These are phyloP conservation scores for Rhinopomastus cyanomelas DNA, from an alignment of 2,113 vertebrate species.

Conservation along the genomic window DNA sequence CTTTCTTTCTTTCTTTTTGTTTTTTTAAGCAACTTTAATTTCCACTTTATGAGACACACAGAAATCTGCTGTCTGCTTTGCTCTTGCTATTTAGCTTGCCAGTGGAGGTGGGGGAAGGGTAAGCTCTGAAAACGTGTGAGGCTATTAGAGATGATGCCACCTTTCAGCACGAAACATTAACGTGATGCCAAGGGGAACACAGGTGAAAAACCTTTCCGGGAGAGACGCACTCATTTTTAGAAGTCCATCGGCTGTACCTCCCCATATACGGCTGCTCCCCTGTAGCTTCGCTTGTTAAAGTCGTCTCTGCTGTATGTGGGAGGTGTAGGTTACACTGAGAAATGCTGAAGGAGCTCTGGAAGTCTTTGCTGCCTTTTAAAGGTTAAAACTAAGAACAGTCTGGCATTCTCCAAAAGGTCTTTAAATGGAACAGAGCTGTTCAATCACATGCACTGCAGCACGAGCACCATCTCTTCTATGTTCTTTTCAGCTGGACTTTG, in stretches of 20 bases:
- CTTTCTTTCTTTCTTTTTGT: neutral
- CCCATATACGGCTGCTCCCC: neutral
- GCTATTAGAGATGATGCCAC: neutral
- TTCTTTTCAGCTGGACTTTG: neutral
- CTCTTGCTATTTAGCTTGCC: neutral
- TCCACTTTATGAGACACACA: neutral
- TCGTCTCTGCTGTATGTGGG: constrained; percentile 30
- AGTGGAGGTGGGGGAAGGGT: neutral
- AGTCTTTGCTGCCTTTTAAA: constrained; percentile 58
- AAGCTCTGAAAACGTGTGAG: neutral
- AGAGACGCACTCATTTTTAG: neutral
- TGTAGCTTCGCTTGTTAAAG: constrained; percentile 7
- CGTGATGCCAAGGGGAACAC: neutral
- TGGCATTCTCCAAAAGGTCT: constrained; percentile 33
- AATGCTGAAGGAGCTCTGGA: constrained; percentile 28
- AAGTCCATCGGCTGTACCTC: neutral
- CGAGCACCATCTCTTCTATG: neutral
- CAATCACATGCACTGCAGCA: constrained; percentile 25
- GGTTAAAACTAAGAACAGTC: constrained; percentile 53
- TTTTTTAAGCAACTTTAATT: neutral
- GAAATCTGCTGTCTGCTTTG: constrained; percentile 2
- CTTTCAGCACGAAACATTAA: neutral
- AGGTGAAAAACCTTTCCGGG: neutral
- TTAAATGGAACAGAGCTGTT: constrained; percentile 36
- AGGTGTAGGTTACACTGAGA: constrained; percentile 59